Percentiles rank a stretch among this genome's conserved stretches.
These are phyloP conservation scores for Heptranchias perlo DNA, from an alignment of 2,113 vertebrate genomes.

Conservation along the genomic window DNA sequence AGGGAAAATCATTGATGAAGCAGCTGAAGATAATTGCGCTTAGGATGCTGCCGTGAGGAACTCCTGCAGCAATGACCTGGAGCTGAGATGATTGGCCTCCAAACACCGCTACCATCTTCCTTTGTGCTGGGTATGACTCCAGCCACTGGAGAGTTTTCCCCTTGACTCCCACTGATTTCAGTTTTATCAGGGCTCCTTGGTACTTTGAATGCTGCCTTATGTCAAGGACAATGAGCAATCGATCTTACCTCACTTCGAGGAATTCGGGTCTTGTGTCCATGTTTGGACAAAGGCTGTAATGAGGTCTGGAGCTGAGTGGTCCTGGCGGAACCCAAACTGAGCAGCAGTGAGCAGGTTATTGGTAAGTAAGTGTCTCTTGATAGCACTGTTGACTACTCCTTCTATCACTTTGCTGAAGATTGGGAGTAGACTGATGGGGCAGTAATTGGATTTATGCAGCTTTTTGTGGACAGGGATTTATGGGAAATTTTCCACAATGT, in stretches of 20 bases:
- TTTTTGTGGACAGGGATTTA: neutral
- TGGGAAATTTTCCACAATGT: neutral
- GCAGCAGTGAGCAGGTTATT: neutral
- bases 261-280: neutral
- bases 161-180: neutral
- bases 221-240: neutral
- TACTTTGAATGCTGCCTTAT: neutral
- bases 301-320: neutral
- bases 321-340: neutral
- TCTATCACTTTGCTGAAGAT: neutral
- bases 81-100: neutral
- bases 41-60: too few species aligned
- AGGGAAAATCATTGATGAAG: neutral
- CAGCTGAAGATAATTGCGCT: neutral
- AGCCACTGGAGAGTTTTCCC: too few species aligned
- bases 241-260: neutral
- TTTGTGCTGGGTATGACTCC: neutral
- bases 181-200: neutral
- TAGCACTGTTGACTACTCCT: neutral
- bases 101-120: neutral
- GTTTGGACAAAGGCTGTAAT: neutral
- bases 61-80: too few species aligned
- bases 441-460: neutral
- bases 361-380: neutral
- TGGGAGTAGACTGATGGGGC: neutral